Base-by-base conservation (phyloP, 2,797 vertebrate species). In the Pristis pectinata region DNA sequence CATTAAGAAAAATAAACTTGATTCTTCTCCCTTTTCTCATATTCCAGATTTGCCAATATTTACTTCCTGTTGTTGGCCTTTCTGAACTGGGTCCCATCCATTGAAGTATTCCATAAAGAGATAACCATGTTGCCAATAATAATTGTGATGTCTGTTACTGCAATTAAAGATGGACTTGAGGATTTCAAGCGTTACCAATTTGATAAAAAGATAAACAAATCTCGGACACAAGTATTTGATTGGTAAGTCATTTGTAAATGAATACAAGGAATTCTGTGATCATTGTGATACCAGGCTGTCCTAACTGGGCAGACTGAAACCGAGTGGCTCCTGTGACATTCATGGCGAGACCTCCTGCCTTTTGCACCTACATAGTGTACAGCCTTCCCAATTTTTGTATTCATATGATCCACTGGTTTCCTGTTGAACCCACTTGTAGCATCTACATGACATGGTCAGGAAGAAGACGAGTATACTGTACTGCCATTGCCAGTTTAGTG, bases 31-130 rank as follows among this genome's bases (percentile, higher is more conserved):
- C 0, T 15, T 82, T 95, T 59, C 13, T 19, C 7, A 0, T 95
- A 41, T 95, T 95, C 41, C 95, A 98, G 97, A 64, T 95, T 97
- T 95, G 97, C 97, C 79, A 97, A 97, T 95, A 74, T 97, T 94
- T 98, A 97, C 91, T 97, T 97, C 95, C 95, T 98, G 3, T 96
- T 97, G 77, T 96, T 98, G 95, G 96, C 95, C 77, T 61, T 97
- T 95, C 96, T 98, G 95, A 98, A 97, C 96, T 97, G 96, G 96
- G 95, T 98, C 27, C 97, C 97, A 22, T 95, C 95, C 95, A 95
- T 97, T 74, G 96, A 97, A 95, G 96, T 96, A 17, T 98, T 98
- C 96, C 97, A 97, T 80, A 96, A 95, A 53, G 97, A 97, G 91
- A 96, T 98, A 79, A 97, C 96, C 0, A 95, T 97, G 96, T 49